Evolutionary conservation across 2,888 invertebrate genomes (phyloP).

Genomic region (Pollenia labialis): DNA sequence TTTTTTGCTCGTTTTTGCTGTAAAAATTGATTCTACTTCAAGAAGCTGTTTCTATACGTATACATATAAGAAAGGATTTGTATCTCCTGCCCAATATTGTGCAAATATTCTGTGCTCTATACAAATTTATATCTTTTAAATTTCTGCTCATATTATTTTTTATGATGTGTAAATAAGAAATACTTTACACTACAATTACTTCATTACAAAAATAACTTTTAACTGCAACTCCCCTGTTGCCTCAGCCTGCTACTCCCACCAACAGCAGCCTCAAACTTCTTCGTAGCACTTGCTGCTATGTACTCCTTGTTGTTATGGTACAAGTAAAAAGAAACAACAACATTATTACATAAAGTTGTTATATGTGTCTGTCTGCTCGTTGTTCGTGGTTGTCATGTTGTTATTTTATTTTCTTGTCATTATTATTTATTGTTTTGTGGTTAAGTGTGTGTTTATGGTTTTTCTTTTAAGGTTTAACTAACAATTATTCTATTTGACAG

Average conservation of each 20-base stretch:
- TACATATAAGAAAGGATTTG: neutral
- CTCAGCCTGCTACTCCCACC: neutral
- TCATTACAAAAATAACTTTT: slow-evolving; percentile 30
- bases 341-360: too few relatives aligned
- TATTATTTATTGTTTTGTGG: slow-evolving; percentile 71
- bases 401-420: slow-evolving; percentile 60
- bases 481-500: slow-evolving; percentile 71
- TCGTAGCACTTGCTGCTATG: neutral
- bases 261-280: neutral
- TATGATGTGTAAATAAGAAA: slow-evolving; percentile 56
- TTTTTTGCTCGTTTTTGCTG: neutral
- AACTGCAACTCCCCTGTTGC: slow-evolving; percentile 13
- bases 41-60: too few relatives aligned
- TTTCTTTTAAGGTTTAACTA: slow-evolving; percentile 54
- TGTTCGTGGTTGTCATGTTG: slow-evolving; percentile 2
- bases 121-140: slow-evolving; percentile 32
- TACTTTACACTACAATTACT: slow-evolving; percentile 50
- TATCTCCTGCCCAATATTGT: slow-evolving; percentile 3
- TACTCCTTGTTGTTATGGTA: slow-evolving; percentile 12
- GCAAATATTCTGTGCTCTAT: neutral
- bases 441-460: slow-evolving; percentile 64
- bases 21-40: too few relatives aligned
- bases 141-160: slow-evolving; percentile 44
- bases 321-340: slow-evolving; percentile 1
- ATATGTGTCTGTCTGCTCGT: neutral